Evolutionary conservation across 2,113 vertebrate species (phyloP).

Genomic region (Pterophyllum scalare): DNA sequence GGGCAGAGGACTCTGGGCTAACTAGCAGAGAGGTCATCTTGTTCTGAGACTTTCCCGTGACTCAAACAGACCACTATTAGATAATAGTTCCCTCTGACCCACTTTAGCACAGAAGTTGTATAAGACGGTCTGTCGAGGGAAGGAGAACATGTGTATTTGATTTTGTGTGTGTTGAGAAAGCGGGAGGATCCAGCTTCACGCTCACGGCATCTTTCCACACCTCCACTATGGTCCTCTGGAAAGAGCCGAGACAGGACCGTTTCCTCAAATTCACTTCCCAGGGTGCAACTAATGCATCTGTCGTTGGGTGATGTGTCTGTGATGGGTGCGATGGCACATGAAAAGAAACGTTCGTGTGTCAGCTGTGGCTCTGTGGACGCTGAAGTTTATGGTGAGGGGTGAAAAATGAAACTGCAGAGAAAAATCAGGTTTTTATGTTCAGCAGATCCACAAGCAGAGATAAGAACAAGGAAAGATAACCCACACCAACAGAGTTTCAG

Average conservation of each 20-base stretch:
- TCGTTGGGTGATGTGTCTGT: background rate
- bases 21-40: background rate
- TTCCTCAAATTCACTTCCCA: slow-evolving; percentile 11
- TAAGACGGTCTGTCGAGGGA: background rate
- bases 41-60: slow-evolving; percentile 20
- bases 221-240: background rate
- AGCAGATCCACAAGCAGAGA: background rate
- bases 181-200: slow-evolving; percentile 4
- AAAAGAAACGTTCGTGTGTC: background rate
- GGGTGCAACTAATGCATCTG: slow-evolving; percentile 1
- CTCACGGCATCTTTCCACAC: slow-evolving; percentile 20
- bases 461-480: background rate
- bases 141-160: slow-evolving; percentile 26
- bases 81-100: slow-evolving; percentile 41
- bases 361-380: background rate
- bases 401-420: background rate
- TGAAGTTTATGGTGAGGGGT: background rate
- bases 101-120: slow-evolving; percentile 28
- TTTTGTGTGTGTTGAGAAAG: background rate
- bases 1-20: background rate
- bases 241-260: background rate
- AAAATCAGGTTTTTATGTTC: background rate
- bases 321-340: slow-evolving; percentile 23
- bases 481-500: too few species aligned
- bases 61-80: slow-evolving; percentile 27